Evolutionary conservation across 2,113 vertebrate species (phyloP).

Genomic region (Oenanthe oenanthe): DNA sequence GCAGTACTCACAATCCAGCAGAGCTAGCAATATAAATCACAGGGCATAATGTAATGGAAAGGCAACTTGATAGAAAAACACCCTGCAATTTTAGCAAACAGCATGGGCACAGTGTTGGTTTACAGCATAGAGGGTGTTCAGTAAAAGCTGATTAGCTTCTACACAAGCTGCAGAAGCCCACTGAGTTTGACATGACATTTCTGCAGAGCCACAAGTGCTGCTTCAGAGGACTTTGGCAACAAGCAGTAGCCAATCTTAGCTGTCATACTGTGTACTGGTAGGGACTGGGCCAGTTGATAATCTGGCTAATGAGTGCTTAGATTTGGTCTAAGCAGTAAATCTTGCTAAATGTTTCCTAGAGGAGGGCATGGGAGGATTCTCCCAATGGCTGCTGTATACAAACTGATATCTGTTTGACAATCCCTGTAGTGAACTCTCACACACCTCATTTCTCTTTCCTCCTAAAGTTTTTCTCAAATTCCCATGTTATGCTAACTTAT

Average conservation of each 20-base stretch:
- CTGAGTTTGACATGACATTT: slow-evolving; percentile 14
- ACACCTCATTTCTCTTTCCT: background rate
- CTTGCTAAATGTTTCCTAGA: background rate
- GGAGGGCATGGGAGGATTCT: background rate
- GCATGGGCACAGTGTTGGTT: slow-evolving; percentile 13
- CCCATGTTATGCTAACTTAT: background rate
- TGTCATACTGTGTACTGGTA: background rate
- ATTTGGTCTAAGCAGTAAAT: background rate
- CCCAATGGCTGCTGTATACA: background rate
- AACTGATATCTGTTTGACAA: background rate
- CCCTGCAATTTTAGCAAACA: slow-evolving; percentile 48
- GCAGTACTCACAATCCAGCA: slow-evolving; percentile 36
- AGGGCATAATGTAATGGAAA: background rate
- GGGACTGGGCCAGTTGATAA: background rate
- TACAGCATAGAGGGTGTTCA: background rate
- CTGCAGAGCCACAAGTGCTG: background rate
- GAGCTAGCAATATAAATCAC: slow-evolving; percentile 52
- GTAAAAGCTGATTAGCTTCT: slow-evolving; percentile 25
- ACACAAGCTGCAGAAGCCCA: background rate
- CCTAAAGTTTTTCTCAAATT: background rate
- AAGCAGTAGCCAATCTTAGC: background rate
- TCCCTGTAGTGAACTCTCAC: background rate
- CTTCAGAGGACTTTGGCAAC: background rate
- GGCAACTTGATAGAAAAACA: slow-evolving; percentile 39
- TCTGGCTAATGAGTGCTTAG: accelerated